Evolutionary conservation across 2,113 vertebrate genomes (phyloP).

Genomic region (Nettapus auritus): DNA sequence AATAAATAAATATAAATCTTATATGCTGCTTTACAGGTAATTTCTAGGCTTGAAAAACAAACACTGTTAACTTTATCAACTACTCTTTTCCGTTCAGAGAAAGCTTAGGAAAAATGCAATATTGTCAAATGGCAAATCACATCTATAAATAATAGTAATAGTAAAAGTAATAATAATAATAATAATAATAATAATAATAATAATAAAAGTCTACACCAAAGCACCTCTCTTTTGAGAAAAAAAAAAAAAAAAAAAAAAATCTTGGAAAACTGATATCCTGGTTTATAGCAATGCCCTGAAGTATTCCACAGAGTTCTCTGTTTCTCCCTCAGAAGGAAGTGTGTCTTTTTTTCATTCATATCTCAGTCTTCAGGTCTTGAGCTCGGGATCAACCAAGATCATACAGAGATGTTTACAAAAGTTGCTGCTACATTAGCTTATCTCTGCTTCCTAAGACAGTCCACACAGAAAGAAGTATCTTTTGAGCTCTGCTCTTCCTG

Average conservation of each 20-base stretch:
- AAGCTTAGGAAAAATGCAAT: background rate
- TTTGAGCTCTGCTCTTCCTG: background rate
- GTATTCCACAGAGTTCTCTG: background rate
- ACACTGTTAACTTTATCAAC: background rate
- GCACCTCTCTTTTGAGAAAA: background rate
- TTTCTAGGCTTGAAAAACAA: background rate
- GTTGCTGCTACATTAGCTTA: background rate
- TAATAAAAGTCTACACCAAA: background rate
- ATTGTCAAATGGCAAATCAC: background rate
- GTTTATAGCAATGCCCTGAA: background rate
- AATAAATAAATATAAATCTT: accelerated
- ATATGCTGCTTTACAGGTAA: background rate
- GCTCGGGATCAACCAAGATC: background rate
- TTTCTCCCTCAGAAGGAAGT: background rate
- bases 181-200: background rate
- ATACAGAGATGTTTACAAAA: background rate
- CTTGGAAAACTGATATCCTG: background rate
- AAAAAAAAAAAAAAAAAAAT: background rate
- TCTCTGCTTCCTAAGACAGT: background rate
- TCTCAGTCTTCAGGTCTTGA: background rate
- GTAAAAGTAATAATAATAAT: too few species aligned
- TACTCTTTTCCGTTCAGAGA: background rate
- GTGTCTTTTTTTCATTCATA: background rate
- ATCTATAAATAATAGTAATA: background rate
- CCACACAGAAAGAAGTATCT: background rate